phyloP scores from a whole-genome alignment of 2,113 vertebrate species.

The Zosterops pallidus region DNA sequence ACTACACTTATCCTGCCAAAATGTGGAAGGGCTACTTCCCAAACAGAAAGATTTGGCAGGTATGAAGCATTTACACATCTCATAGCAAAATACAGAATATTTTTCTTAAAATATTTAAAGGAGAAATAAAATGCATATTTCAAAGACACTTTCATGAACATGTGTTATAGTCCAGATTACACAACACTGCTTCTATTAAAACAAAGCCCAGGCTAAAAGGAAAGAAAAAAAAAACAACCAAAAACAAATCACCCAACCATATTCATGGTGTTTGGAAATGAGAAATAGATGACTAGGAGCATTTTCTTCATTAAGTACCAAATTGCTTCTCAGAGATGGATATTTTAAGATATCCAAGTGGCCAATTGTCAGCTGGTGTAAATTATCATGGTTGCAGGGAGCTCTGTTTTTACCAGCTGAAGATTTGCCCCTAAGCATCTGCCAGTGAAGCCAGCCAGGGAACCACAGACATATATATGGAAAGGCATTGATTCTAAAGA shows the following conservation, averaged over 20 bases:
- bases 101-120: not conserved
- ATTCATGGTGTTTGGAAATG: not conserved
- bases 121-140: not conserved
- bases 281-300: not conserved
- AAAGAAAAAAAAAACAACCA: not conserved
- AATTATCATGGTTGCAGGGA: not conserved
- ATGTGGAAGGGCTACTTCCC: not conserved
- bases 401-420: constrained; percentile 38
- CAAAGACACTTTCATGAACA: not conserved
- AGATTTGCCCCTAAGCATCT: constrained; percentile 28
- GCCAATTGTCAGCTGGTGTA: not conserved
- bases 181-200: not conserved
- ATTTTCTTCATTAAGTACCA: constrained; percentile 14
- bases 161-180: not conserved
- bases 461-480: not conserved
- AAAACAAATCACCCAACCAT: not conserved
- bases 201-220: not conserved
- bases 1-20: not conserved
- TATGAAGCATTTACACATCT: not conserved
- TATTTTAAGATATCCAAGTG: constrained; percentile 26
- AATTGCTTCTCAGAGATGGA: constrained; percentile 9
- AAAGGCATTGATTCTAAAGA: not conserved
- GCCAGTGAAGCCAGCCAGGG: not conserved
- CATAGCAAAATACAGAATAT: not conserved
- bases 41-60: not conserved